Base-by-base conservation (phyloP, 2,797 vertebrate species). In the Lacerta viridis region DNA sequence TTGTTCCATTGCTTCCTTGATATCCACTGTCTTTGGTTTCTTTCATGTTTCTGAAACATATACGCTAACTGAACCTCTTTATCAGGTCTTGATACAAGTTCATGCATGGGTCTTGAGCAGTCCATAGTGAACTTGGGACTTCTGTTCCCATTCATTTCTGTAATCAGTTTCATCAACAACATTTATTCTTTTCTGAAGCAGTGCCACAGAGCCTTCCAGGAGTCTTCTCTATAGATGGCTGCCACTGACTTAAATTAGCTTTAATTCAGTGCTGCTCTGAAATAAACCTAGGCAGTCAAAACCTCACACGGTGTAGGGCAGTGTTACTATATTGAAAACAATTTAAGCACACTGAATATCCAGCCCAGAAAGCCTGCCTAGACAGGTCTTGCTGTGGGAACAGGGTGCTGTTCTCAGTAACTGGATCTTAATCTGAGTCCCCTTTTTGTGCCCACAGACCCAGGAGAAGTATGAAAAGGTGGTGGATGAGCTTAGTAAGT, bases 401-500 rank as follows among this genome's bases (percentile, higher is more conserved):
- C 11, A n/a, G 46, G 64, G 7, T 23, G 15, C 50, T 9, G n/a
- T 39, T 23, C n/a, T 59, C n/a, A 74, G 1, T 27, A 72, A 64
- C 46, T 27, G 41, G 59, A 89, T 41, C 86, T 4, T 90, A 84
- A 89, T 23, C 1, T 0, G 29, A 46, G 36, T n/a, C 9, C 20
- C 23, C 4, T 29, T n/a, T 36, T 20, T 39, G 3, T 6, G 86
- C 80, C 90, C 84, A 1, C 83, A 99, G 99, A 97, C 98, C 5
- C 99, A 98, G 95, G 99, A 99, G 96, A 99, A 98, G 95, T 99
- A 99, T 0, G 98, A 98, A 96, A 99, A 99, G 95, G 97, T 98
- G 72, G 95, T 99, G 95, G 99, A 99, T 0, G 99, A 99, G 91
- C 97, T 99, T 95, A 97, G 96, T 88, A 98, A 98, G 89, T 98